phyloP scores from a whole-genome alignment of 2,888 invertebrate genomes.

The Tenthredo scrophulariae region DNA sequence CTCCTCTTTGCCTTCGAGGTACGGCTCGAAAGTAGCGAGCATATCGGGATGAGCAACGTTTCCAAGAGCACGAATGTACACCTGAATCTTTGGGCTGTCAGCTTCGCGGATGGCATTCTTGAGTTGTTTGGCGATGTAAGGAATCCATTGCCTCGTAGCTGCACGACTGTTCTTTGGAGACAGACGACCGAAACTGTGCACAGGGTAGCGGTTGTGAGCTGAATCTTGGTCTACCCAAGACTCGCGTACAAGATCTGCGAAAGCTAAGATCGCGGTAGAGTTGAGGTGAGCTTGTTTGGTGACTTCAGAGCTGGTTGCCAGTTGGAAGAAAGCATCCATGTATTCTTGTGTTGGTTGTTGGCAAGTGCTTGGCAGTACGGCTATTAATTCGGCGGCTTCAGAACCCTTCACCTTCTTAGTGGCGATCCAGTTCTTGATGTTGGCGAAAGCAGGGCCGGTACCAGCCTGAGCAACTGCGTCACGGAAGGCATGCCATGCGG shows the following conservation, averaged over 20 bases:
- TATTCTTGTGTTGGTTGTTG: conserved; percentile 84
- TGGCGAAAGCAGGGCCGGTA: conserved; percentile 84
- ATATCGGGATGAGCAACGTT: conserved; percentile 83
- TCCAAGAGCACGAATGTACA: conserved; percentile 84
- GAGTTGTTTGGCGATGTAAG: conserved; percentile 81
- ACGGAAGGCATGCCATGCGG: conserved; percentile 83
- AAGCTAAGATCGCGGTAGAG: conserved; percentile 81
- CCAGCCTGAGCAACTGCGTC: conserved; percentile 85
- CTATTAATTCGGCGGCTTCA: conserved; percentile 83
- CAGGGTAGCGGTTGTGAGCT: conserved; percentile 83
- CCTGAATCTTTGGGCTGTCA: conserved; percentile 81
- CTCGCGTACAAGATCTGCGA: conserved; percentile 82
- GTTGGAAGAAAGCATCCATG: conserved; percentile 82
- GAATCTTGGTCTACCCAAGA: conserved; percentile 82
- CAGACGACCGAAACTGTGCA: conserved; percentile 84
- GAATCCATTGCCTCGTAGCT: conserved; percentile 81
- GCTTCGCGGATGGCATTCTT: conserved; percentile 80
- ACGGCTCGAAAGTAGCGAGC: conserved; percentile 83
- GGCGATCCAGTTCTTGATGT: conserved; percentile 82
- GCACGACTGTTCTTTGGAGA: conserved; percentile 80
- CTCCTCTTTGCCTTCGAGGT: conserved; percentile 83
- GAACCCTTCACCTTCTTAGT: conserved; percentile 79
- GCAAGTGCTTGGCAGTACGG: conserved; percentile 80
- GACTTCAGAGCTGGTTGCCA: conserved; percentile 81
- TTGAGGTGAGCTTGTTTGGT: conserved; percentile 80